Percentiles rank a stretch among this genome's conserved stretches.
phyloP scores from a whole-genome alignment of 2,797 vertebrate species.

The Morelia viridis region DNA sequence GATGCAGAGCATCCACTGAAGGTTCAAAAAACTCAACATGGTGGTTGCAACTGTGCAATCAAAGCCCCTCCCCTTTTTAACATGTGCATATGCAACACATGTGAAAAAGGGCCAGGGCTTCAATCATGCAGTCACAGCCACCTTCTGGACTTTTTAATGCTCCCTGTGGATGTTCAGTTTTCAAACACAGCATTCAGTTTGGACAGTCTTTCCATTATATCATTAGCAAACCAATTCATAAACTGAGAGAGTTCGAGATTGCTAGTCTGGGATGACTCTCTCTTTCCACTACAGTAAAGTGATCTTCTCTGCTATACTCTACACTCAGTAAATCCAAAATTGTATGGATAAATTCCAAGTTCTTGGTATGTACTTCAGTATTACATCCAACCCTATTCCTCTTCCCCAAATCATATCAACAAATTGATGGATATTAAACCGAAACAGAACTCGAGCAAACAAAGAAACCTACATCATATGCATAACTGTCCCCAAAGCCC shows the following conservation, averaged over 20 bases:
- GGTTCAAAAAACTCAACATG: neutral
- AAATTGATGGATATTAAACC: neutral
- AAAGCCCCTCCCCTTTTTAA: neutral
- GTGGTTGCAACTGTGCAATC: neutral
- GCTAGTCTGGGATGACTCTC: neutral
- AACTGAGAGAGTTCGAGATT: neutral
- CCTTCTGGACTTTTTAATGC: neutral
- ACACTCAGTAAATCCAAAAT: neutral
- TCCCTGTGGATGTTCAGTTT: neutral
- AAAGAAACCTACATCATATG: neutral
- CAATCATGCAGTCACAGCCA: neutral
- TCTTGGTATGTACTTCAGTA: neutral
- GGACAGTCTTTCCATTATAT: neutral
- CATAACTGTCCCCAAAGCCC: neutral
- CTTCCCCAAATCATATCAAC: neutral
- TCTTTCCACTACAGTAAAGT: neutral
- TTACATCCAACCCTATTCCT: neutral
- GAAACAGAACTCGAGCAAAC: neutral
- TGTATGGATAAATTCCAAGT: neutral
- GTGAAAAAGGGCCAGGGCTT: neutral
- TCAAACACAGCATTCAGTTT: neutral
- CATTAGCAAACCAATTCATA: neutral
- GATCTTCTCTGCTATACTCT: neutral
- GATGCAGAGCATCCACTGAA: neutral
- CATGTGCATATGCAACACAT: neutral